A percentile compares a stretch with the other conserved stretches of the same genome.
phyloP scores from a whole-genome alignment of 2,888 invertebrate genomes.

The Drosophila glabriapex region DNA sequence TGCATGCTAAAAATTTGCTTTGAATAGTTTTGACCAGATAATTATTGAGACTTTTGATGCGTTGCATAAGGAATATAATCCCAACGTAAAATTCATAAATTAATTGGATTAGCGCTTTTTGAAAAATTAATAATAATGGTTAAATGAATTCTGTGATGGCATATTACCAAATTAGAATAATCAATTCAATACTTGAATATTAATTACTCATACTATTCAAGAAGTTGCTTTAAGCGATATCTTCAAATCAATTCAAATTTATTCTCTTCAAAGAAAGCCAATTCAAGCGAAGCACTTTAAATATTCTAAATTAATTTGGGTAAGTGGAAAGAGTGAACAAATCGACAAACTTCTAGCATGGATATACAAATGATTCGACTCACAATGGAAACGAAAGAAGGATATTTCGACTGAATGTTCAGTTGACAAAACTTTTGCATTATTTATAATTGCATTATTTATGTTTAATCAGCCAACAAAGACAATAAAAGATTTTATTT shows the following conservation, averaged over 20 bases:
- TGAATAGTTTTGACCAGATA: neutral
- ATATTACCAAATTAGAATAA: neutral
- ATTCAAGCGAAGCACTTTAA: constrained; percentile 2
- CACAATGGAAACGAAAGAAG: neutral
- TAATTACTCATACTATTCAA: neutral
- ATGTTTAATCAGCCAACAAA: neutral
- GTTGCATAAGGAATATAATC: too few relatives aligned
- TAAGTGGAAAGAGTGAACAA: neutral
- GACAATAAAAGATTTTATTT: neutral
- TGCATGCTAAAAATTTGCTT: neutral
- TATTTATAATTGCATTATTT: neutral
- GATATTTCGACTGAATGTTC: neutral
- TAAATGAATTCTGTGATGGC: neutral
- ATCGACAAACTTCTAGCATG: neutral
- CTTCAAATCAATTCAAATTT: neutral
- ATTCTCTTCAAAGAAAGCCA: neutral
- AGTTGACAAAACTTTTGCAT: neutral
- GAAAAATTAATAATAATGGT: neutral
- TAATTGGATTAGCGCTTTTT: too few relatives aligned
- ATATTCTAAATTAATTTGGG: neutral
- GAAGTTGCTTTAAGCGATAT: neutral
- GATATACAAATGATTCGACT: neutral
- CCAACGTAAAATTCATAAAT: too few relatives aligned
- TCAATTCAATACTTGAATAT: neutral
- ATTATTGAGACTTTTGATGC: neutral